Base-by-base conservation (phyloP, 2,888 invertebrate species). In the Caenorhabditis wallacei region DNA sequence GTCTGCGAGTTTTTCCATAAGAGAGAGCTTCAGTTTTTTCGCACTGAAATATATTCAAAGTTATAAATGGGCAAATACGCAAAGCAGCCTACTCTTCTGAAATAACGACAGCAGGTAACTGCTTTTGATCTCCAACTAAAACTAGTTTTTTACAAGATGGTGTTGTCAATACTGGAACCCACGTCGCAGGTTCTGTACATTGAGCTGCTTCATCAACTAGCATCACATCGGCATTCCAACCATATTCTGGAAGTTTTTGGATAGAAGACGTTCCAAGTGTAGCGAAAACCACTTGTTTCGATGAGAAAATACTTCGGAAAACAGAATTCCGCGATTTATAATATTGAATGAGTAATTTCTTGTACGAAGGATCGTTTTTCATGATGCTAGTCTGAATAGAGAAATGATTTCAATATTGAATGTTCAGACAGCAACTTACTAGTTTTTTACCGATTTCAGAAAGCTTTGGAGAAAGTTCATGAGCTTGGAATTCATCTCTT, bases 91-190 rank as follows among this genome's bases (percentile, higher is more conserved):
- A 82, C 80, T 71, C 26, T 7, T 80, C 71, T 2, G 84, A 84
- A 0, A 80, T 7, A 22, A 88, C 72, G 26, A 88, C 57, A 1
- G 89, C 76, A 5, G 89, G 87, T 0, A 91, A 78, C 56, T 91
- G 91, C 30, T 84, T 78, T 13, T 86, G 89, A 70, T 91, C 91
- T n/a, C 91, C 91, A 3, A 89, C 90, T 5, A 91, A 72, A 22
- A 91, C 74, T 18, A 78, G 37, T 24, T 79, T 78, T 43, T 74
- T 78, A 40, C 87, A 89, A 30, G 86, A 46, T 8, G 71, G 79
- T 1, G 88, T 87, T 63, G 86, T 72, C 3, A 84, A 18, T 1
- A 85, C 83, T 1, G 87, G 78, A 10, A 82, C 80, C 88, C 87
- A 88, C 1, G 83, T 82, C 0, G 72, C 16, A 13, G 88, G 87